Evolutionary conservation across 2,888 invertebrate species (phyloP).

Genomic region (Pinctada fucata): DNA sequence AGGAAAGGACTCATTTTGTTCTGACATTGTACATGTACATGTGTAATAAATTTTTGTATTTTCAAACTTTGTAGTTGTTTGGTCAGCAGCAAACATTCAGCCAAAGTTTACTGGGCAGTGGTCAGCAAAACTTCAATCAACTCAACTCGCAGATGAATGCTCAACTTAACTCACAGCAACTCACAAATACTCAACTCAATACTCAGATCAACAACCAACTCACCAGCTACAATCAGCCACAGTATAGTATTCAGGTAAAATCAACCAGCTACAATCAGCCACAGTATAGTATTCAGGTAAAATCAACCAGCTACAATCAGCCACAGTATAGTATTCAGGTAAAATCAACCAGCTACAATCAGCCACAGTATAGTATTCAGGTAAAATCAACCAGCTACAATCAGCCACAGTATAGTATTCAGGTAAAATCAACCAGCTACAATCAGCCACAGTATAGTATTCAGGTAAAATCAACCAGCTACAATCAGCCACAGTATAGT

Average conservation of each 20-base stretch:
- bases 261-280: background rate
- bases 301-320: too few species aligned
- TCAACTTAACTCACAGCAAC: constrained; percentile 28
- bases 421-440: too few species aligned
- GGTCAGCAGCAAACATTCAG: constrained; percentile 63
- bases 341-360: too few species aligned
- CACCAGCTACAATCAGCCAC: constrained; percentile 35
- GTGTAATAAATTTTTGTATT: background rate
- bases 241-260: constrained; percentile 53
- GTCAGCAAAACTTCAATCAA: constrained; percentile 62
- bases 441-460: too few species aligned
- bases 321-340: too few species aligned
- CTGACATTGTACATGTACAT: too few species aligned
- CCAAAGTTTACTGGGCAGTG: constrained; percentile 64
- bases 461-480: too few species aligned
- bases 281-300: background rate
- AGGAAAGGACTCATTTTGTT: too few species aligned
- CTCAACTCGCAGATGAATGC: constrained; percentile 50
- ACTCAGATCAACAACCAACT: constrained; percentile 40
- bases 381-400: too few species aligned
- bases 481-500: too few species aligned
- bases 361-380: too few species aligned
- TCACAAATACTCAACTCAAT: constrained; percentile 21
- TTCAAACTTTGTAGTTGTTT: constrained; percentile 58
- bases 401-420: too few species aligned